Conservation (phyloP, 2,113 vertebrate genomes). For the Mesembrinibis cayennensis region DNA sequence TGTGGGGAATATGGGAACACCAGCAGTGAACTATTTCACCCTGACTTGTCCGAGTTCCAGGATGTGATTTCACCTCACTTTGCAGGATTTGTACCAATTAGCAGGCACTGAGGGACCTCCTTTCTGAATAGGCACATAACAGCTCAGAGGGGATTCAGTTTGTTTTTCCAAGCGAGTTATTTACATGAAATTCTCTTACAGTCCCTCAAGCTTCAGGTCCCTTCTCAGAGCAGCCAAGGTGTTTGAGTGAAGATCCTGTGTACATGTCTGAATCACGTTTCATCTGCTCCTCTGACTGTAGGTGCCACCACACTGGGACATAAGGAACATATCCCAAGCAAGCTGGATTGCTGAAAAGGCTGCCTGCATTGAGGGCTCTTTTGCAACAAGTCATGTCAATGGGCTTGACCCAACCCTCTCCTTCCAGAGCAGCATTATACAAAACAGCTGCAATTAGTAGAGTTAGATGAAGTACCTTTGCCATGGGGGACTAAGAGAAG, state of each 20-base stretch:
- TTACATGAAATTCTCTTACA: neutral
- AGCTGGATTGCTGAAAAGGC: neutral
- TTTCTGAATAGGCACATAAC: neutral
- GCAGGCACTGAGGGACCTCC: neutral
- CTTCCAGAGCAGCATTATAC: neutral
- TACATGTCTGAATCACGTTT: neutral
- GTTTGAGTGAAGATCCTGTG: neutral
- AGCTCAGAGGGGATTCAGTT: neutral
- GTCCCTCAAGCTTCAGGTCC: neutral
- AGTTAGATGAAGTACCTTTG: neutral
- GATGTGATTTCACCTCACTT: slow-evolving; percentile 13
- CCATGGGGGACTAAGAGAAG: neutral
- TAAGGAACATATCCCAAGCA: neutral
- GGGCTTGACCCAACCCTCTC: neutral
- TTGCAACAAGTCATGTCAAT: neutral
- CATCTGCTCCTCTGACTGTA: neutral
- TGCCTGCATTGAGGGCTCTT: neutral
- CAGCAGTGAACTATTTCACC: neutral
- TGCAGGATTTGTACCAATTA: slow-evolving; percentile 3
- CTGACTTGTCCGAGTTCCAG: neutral
- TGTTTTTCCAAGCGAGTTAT: neutral
- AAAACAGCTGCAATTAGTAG: neutral
- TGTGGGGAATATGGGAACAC: neutral
- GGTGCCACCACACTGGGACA: neutral
- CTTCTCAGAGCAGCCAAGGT: neutral